Evolutionary conservation across 1,140 invertebrate genomes (phyloP).

Genomic region (Rhynchophorus ferrugineus): DNA sequence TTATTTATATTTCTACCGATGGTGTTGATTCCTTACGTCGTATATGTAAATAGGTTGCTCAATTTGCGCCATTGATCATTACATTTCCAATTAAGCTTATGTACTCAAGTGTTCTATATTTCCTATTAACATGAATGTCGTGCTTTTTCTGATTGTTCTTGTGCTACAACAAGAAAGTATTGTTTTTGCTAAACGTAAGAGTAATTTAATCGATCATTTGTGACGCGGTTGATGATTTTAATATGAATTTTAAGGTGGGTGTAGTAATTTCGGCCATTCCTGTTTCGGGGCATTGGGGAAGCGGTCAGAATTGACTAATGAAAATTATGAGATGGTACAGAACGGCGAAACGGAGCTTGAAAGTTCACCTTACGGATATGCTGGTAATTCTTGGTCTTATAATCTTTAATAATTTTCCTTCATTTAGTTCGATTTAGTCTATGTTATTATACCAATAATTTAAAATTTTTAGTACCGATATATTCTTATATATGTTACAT

Average conservation of each 20-base stretch:
- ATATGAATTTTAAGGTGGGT: not conserved
- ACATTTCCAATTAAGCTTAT: not conserved
- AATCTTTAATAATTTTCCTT: not conserved
- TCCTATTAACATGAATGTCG: too few species aligned
- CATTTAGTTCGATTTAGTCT: too few species aligned
- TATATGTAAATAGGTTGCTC: too few species aligned
- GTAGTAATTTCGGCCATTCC: not conserved
- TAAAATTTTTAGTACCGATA: too few species aligned
- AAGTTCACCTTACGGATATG: not conserved
- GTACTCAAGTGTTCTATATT: too few species aligned
- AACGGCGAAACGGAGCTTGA: not conserved
- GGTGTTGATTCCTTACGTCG: not conserved
- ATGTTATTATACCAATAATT: too few species aligned
- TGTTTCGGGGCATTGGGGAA: not conserved
- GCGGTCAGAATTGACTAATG: not conserved
- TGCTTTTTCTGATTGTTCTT: not conserved
- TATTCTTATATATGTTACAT: too few species aligned
- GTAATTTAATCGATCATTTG: not conserved
- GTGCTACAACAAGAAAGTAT: not conserved
- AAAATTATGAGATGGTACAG: not conserved
- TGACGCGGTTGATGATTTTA: too few species aligned
- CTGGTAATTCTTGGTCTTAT: not conserved
- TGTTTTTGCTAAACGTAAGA: not conserved
- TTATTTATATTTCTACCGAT: not conserved
- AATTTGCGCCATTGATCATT: not conserved